phyloP scores from a whole-genome alignment of 2,113 vertebrate genomes.

The Prietella phreatophila region DNA sequence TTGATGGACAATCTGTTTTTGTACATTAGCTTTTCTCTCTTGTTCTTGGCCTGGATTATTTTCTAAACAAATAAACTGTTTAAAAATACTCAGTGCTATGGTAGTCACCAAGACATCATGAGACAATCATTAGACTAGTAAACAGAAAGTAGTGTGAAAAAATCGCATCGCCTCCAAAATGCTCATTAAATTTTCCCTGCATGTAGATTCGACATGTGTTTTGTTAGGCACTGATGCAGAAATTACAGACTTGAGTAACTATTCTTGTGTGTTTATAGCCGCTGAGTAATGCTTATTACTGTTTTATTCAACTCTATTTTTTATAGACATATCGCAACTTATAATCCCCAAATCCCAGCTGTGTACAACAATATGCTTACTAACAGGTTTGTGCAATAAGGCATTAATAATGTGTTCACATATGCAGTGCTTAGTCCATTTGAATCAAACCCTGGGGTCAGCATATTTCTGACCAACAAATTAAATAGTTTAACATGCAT shows the following conservation, averaged over 20 bases:
- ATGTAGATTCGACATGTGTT: not conserved
- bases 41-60: conserved; percentile 42
- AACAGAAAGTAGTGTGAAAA: not conserved
- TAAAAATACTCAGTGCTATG: not conserved
- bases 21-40: conserved; percentile 40
- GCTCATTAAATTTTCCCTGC: not conserved
- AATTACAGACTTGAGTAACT: not conserved
- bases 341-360: not conserved
- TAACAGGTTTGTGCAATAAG: not conserved
- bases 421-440: not conserved
- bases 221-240: not conserved
- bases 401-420: not conserved
- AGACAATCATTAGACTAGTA: not conserved
- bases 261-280: not conserved
- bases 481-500: not conserved
- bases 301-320: not conserved
- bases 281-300: not conserved
- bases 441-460: not conserved
- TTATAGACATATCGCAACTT: not conserved
- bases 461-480: not conserved
- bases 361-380: not conserved
- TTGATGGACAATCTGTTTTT: conserved; percentile 42
- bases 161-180: not conserved
- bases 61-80: conserved; percentile 40
- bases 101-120: not conserved